Percentiles rank a stretch among this genome's conserved stretches.
Conservation (phyloP, 2,888 invertebrate species). For the Celastrina argiolus region DNA sequence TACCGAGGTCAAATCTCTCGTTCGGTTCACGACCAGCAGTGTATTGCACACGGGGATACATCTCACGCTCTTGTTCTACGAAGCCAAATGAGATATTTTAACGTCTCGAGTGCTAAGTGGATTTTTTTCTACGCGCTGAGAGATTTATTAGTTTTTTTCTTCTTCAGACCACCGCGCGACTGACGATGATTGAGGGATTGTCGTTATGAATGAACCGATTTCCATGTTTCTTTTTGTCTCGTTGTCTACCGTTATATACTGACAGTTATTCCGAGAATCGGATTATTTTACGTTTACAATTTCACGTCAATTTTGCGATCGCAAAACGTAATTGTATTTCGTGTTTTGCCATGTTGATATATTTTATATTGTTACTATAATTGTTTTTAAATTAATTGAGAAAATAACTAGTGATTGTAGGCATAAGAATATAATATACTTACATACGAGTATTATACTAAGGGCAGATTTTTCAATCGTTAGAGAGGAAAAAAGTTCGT, state of each 20-base stretch:
- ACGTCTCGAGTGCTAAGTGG: conserved; percentile 32
- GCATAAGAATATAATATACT: too few relatives aligned
- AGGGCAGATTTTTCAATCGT: too few relatives aligned
- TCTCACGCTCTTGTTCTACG: conserved; percentile 12
- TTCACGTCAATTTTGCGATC: conserved; percentile 1
- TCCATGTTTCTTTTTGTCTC: not conserved
- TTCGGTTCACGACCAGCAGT: not conserved
- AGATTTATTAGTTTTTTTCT: conserved; percentile 45
- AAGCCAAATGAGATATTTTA: conserved; percentile 32
- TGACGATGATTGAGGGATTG: conserved; percentile 46
- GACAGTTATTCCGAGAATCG: conserved; percentile 7
- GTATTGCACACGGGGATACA: not conserved
- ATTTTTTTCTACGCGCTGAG: conserved; percentile 30
- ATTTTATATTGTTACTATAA: not conserved
- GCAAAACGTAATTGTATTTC: not conserved
- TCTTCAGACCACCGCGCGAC: conserved; percentile 47
- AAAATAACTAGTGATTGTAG: not conserved
- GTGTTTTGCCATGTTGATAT: not conserved
- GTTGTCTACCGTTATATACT: not conserved
- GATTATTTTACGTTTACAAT: not conserved
- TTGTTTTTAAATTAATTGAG: not conserved
- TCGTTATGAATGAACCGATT: conserved; percentile 39
- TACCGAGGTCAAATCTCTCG: not conserved
- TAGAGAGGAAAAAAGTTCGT: too few relatives aligned
- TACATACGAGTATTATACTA: too few relatives aligned